Percentiles rank a stretch among this genome's conserved stretches.
phyloP scores from a whole-genome alignment of 2,888 invertebrate genomes.

The Archaeoteleia sp. region DNA sequence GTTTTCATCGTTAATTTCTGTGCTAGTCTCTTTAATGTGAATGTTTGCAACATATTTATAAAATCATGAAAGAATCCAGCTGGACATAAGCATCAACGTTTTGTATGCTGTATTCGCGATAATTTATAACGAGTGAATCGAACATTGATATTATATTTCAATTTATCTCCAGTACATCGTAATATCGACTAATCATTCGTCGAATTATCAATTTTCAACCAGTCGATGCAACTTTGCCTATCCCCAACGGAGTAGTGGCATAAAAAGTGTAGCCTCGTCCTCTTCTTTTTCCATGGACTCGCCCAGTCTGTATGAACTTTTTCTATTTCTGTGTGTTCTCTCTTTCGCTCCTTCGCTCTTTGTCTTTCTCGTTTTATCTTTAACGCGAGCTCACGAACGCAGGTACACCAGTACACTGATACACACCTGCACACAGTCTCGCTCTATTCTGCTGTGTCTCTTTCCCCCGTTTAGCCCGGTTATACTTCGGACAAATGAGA shows the following conservation, averaged over 20 bases:
- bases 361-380: constrained; percentile 19
- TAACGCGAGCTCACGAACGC: constrained; percentile 16
- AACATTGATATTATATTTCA: constrained; percentile 25
- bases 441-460: constrained; percentile 30
- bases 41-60: too few species aligned
- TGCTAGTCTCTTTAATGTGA: too few species aligned
- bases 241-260: constrained; percentile 18
- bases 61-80: too few species aligned
- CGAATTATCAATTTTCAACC: constrained; percentile 20
- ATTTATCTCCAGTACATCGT: constrained; percentile 24
- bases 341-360: constrained; percentile 26
- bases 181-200: constrained; percentile 16
- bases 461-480: constrained; percentile 53
- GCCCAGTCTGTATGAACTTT: constrained; percentile 31
- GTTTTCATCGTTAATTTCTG: too few species aligned
- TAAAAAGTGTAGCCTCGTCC: constrained; percentile 37
- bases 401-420: too few species aligned
- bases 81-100: too few species aligned
- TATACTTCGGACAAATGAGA: constrained; percentile 51
- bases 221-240: constrained; percentile 27
- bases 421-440: constrained; percentile 18
- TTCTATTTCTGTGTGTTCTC: constrained; percentile 34
- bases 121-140: background rate
- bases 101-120: too few species aligned
- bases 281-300: constrained; percentile 18